These are phyloP conservation scores for Alectoris magna DNA, from an alignment of 2,797 vertebrate genomes.

Conservation along the genomic window DNA sequence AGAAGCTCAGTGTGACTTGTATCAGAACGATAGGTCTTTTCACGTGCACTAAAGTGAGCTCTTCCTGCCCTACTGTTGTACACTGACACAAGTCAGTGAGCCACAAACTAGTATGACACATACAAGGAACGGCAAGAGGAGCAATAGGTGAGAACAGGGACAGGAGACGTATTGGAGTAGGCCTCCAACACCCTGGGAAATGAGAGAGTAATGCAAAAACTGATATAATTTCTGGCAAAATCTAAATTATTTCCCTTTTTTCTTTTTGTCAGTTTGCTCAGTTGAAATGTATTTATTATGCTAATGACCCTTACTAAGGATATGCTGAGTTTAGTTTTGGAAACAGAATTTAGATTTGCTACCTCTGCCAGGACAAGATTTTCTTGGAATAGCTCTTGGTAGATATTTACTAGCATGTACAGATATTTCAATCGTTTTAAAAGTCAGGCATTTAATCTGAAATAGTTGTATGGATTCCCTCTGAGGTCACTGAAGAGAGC, in stretches of 20 bases:
- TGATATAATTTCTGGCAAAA: conserved; percentile 4
- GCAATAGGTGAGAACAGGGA: conserved; percentile 53
- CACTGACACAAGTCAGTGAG: conserved; percentile 10
- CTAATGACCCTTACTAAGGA: background rate
- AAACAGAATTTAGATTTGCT: background rate
- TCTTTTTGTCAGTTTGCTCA: background rate
- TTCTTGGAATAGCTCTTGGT: background rate
- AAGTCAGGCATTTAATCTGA: background rate
- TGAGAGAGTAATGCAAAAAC: background rate
- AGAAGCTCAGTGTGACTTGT: background rate
- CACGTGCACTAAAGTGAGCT: background rate
- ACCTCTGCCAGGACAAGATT: background rate
- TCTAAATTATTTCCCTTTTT: background rate
- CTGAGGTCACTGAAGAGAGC: background rate
- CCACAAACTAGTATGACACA: conserved; percentile 23
- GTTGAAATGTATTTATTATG: background rate
- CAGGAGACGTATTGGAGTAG: conserved; percentile 18
- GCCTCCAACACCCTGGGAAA: background rate
- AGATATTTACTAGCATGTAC: background rate
- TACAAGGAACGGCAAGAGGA: conserved; percentile 59
- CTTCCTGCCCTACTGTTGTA: conserved; percentile 27
- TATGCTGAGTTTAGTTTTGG: background rate
- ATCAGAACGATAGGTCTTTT: background rate
- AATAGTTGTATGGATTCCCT: background rate
- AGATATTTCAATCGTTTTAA: background rate